Base-by-base conservation (phyloP, 2,888 invertebrate species). In the Drosophila fulvimacula region DNA sequence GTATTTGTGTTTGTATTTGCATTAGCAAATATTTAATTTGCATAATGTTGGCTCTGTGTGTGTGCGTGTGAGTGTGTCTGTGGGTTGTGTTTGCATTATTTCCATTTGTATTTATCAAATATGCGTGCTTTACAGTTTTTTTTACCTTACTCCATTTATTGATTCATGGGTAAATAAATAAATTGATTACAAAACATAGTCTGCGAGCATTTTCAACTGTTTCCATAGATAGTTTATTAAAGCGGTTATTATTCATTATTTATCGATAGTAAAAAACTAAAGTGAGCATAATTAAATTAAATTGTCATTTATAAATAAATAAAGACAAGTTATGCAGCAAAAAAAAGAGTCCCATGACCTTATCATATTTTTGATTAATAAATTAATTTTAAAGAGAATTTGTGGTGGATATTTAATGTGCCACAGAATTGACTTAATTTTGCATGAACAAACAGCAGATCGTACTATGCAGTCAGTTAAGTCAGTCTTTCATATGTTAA, bases 21-120 rank as follows among this genome's bases (percentile, higher is more conserved):
- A 38, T 51, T 61, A 46, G 61, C 88, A 84, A 87, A 88, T 88
- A 84, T 89, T 84, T 77, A 67, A 85, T 87, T 89, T 85, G 68
- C 89, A 85, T 89, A 89, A 75, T 84, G 87, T 81, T 83, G 81
- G 41, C 69, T 77, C 86, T 82, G 76, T 72, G 61, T 64, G 53
- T 69, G 21, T 6, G 30, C n/a, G 9, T 15, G 53, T 13, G 53
- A 19, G 15, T 21, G 21, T 19, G 10, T 39, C 34, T 32, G 19
- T 32, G 41, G 10, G 34, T 36, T 51, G 51, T 38, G 17, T n/a
- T 80, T 74, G 72, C 69, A 64, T 59, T 79, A 76, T 76, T 85
- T 82, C 65, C 83, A 62, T 59, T 56, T 72, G 61, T 68, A 62
- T 74, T 87, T 72, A 72, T 81, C 64, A 78, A 81, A 78, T 77